These are phyloP conservation scores for Pseudonaja textilis DNA, from an alignment of 2,113 vertebrate species.

Conservation along the genomic window DNA sequence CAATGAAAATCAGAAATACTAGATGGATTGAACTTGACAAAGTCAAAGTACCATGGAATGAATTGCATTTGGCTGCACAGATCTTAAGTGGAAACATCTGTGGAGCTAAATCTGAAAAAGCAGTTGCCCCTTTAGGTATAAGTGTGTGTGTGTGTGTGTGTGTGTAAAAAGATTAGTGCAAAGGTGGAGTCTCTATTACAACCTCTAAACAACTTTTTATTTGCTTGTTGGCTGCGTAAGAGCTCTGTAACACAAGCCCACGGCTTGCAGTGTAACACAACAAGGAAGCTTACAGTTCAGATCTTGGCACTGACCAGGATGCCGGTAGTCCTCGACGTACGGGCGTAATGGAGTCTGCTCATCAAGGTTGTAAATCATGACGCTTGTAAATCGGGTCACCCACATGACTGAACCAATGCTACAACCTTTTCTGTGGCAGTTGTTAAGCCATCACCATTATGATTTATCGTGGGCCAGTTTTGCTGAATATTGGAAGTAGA, in stretches of 20 bases:
- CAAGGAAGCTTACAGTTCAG: neutral
- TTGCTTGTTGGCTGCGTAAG: neutral
- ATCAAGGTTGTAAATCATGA: neutral
- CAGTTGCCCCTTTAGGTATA: neutral
- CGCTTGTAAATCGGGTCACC: neutral
- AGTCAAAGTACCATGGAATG: neutral
- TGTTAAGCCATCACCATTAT: neutral
- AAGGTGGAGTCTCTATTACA: neutral
- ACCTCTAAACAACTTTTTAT: neutral
- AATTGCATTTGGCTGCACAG: neutral
- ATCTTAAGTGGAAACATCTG: constrained; percentile 22
- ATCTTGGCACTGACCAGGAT: neutral
- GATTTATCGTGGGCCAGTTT: neutral
- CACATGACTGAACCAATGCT: neutral
- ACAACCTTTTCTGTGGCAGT: neutral
- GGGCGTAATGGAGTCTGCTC: neutral
- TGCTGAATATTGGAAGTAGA: neutral
- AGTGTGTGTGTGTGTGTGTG: neutral
- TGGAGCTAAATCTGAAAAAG: neutral
- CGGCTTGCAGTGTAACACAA: neutral
- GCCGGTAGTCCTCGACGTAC: neutral
- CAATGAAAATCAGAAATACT: neutral
- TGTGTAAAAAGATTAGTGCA: neutral
- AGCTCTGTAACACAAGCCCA: neutral
- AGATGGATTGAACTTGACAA: constrained; percentile 9